Evolutionary conservation across 53 echinoderm and acorn worm species (phyloP).

Genomic region (Echinarachnius parma): DNA sequence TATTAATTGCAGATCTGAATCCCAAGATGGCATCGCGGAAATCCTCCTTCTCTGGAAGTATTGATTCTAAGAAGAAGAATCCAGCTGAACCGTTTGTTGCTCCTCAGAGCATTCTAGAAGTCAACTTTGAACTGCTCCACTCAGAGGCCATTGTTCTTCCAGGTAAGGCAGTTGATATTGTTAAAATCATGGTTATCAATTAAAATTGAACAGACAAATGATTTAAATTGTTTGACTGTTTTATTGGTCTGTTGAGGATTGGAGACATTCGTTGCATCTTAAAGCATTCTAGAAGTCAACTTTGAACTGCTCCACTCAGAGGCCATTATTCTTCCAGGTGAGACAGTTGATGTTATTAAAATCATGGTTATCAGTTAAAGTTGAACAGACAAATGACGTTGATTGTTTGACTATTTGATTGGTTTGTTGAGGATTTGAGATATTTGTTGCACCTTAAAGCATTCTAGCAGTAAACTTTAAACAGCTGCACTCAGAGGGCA

Average conservation of each 20-base stretch:
- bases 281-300: conserved; percentile 42
- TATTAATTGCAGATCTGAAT: conserved; percentile 3
- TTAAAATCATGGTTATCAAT: neutral
- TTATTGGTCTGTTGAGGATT: no score
- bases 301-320: conserved; percentile 74
- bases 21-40: conserved; percentile 6
- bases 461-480: conserved; percentile 61
- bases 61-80: neutral
- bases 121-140: conserved; percentile 71
- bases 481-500: conserved; percentile 60
- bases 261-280: conserved; percentile 3
- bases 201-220: no score
- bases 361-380: neutral
- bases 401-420: no score
- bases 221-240: no score
- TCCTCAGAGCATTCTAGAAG: conserved; percentile 29
- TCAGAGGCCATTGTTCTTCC: conserved; percentile 57
- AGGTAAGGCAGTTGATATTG: conserved; percentile 39
- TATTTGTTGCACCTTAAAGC: conserved; percentile 19
- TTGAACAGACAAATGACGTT: no score
- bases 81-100: neutral
- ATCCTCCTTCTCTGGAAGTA: conserved; percentile 8
- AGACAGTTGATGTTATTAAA: neutral
- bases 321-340: conserved; percentile 69
- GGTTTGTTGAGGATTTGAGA: no score